Evolutionary conservation across 2,888 invertebrate species (phyloP).

Genomic region (Parnassius orleans): DNA sequence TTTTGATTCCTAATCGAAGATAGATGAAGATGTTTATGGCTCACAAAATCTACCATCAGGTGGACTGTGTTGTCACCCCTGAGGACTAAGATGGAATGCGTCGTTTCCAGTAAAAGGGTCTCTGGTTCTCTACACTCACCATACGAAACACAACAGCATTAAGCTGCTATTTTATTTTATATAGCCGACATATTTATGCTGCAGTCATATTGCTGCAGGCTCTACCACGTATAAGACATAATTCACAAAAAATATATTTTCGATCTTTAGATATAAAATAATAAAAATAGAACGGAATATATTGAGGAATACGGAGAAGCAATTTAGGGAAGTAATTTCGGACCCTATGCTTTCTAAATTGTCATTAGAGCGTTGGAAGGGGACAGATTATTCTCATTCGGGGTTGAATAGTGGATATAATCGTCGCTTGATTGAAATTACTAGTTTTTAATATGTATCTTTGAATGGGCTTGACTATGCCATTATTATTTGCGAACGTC

Average conservation of each 20-base stretch:
- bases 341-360: slow-evolving; percentile 24
- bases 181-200: no score
- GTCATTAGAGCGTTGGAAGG: slow-evolving; percentile 22
- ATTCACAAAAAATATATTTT: neutral
- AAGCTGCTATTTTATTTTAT: no score
- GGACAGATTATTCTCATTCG: slow-evolving; percentile 25
- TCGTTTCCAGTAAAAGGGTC: no score
- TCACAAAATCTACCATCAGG: no score
- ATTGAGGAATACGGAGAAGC: slow-evolving; percentile 10
- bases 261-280: neutral
- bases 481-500: slow-evolving; percentile 18
- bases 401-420: slow-evolving; percentile 44
- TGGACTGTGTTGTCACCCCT: no score
- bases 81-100: no score
- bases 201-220: no score
- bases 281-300: slow-evolving; percentile 6
- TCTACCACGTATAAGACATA: no score
- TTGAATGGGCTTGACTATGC: slow-evolving; percentile 19
- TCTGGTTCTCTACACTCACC: no score
- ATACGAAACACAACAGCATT: no score
- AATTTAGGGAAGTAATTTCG: slow-evolving; percentile 23
- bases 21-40: no score
- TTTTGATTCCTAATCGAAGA: no score
- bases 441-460: slow-evolving; percentile 38
- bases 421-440: slow-evolving; percentile 52